Evolutionary conservation across 2,888 invertebrate species (phyloP).

Genomic region (Crepidodera aurea): DNA sequence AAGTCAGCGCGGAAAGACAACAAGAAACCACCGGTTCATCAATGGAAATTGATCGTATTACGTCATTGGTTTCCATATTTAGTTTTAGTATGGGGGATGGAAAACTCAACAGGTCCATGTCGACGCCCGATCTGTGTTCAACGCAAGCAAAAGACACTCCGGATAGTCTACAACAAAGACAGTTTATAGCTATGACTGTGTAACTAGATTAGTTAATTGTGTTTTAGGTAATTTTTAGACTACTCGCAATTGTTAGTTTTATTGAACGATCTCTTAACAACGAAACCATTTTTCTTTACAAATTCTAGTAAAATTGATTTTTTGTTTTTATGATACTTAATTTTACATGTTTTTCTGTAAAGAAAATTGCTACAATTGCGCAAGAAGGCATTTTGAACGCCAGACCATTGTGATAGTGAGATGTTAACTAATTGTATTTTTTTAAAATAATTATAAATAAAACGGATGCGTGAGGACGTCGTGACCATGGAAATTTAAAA

Average conservation of each 20-base stretch:
- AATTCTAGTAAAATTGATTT: conserved; percentile 36
- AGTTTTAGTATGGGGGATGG: conserved; percentile 63
- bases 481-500: conserved; percentile 24
- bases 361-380: conserved; percentile 26
- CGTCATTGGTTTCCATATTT: conserved; percentile 67
- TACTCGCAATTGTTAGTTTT: conserved; percentile 22
- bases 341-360: conserved; percentile 40
- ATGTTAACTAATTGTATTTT: conserved; percentile 50
- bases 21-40: conserved; percentile 50
- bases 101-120: conserved; percentile 62
- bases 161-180: conserved; percentile 61
- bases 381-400: conserved; percentile 36
- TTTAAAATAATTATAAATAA: conserved; percentile 5
- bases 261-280: conserved; percentile 36
- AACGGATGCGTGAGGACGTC: conserved; percentile 28
- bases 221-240: conserved; percentile 28
- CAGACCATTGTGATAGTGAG: conserved; percentile 54
- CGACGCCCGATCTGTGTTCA: conserved; percentile 66
- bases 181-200: conserved; percentile 66
- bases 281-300: conserved; percentile 38
- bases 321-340: conserved; percentile 45
- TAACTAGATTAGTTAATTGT: conserved; percentile 50
- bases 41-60: conserved; percentile 69
- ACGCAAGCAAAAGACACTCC: conserved; percentile 64
- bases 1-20: conserved; percentile 41